A percentile compares a stretch with the other conserved stretches of the same genome.
Conservation (phyloP, 2,797 vertebrate genomes). For the Mormyrus hasselquistii region DNA sequence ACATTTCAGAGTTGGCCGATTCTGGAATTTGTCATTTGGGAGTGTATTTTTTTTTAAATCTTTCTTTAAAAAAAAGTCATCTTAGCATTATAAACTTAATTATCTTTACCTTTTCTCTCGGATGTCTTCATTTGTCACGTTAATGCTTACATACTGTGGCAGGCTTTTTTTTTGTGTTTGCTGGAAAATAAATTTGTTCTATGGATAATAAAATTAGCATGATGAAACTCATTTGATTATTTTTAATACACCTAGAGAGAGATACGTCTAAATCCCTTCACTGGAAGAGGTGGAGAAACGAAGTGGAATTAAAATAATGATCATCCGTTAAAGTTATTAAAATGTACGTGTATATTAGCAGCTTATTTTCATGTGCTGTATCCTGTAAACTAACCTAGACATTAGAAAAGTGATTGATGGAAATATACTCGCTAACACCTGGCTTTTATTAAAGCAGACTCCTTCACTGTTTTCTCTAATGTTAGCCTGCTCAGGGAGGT, state of each 20-base stretch:
- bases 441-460: background rate
- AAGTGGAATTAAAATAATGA: background rate
- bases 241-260: background rate
- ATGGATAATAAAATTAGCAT: background rate
- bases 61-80: slow-evolving; percentile 20
- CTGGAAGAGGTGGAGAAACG: background rate
- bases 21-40: slow-evolving; percentile 53
- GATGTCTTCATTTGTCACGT: background rate
- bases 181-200: background rate
- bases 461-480: background rate
- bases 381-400: background rate
- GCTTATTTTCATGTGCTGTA: background rate
- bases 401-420: background rate
- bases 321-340: background rate
- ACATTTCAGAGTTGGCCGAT: slow-evolving; percentile 52
- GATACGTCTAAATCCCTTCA: background rate
- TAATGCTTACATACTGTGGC: background rate
- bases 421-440: background rate
- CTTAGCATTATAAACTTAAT: slow-evolving; percentile 23
- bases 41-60: slow-evolving; percentile 32
- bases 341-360: background rate
- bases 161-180: background rate
- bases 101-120: slow-evolving; percentile 17
- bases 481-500: background rate
- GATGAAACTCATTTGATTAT: slow-evolving; percentile 4